Evolutionary conservation across 2,888 invertebrate species (phyloP), one percentile per base, ranked within the genome.

Genomic region (Heteropelma amictum): DNA sequence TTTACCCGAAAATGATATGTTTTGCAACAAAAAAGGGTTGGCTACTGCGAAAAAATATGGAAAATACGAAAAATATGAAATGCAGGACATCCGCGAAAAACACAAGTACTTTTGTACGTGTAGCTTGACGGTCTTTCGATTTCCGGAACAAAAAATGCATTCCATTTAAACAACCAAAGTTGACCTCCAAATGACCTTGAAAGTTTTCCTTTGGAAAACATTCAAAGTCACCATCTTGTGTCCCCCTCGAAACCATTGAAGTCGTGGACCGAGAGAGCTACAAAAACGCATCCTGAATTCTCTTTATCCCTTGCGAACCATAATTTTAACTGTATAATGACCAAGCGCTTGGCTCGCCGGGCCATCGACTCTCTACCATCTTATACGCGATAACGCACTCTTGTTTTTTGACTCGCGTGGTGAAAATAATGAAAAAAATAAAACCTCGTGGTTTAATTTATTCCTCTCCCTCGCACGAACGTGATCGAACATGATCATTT

Each of bases 311-410:
- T n/a, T n/a, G n/a, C n/a, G n/a, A n/a, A n/a, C n/a, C n/a, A n/a
- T n/a, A n/a, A n/a, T n/a, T n/a, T n/a, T n/a, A n/a, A n/a, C n/a
- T n/a, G n/a, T n/a, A n/a, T n/a, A n/a, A 61, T 76, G 67, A 67
- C 65, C 64, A 65, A 70, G 71, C 65, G 70, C 71, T 38, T 19
- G n/a, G 49, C 42, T 49, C 58, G 47, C 35, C 49, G 47, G 67
- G 40, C 21, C 58, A 33, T 14, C n/a, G 21, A 45, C 61, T 71
- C 51, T 56, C 49, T 17, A 38, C 45, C 54, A 51, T 67, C 54
- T 58, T 54, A 38, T 28, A 60, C 45, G 45, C 30, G 54, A 35
- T 23, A 21, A 35, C 8, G 12, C 21, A 33, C 47, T 30, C 47
- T 23, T 33, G 23, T 30, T 33, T 47, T 35, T 47, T 21, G 21